These are phyloP conservation scores for Globodera ellingtonae DNA, from an alignment of 1,140 invertebrate genomes.

Conservation along the genomic window DNA sequence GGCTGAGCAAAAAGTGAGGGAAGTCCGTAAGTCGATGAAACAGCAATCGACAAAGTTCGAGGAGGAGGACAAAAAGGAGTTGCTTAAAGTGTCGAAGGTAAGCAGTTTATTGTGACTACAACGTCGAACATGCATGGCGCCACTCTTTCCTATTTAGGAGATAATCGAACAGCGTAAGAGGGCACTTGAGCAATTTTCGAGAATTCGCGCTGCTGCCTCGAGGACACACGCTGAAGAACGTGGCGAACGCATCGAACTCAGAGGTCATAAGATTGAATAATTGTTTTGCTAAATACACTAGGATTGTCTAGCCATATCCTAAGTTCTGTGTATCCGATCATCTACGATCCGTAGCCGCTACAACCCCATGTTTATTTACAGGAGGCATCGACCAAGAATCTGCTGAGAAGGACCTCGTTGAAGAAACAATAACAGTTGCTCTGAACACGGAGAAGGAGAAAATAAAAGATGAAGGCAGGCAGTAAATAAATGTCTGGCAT, in stretches of 20 bases:
- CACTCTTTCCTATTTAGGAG: conserved; percentile 69
- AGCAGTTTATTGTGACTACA: background rate
- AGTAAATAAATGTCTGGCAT: background rate
- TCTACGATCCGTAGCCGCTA: no score
- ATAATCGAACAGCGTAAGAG: conserved; percentile 87
- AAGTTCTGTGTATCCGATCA: no score
- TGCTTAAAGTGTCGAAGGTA: conserved; percentile 86
- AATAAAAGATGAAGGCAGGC: conserved; percentile 44
- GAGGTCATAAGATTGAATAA: conserved; percentile 67
- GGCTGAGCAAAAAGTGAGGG: conserved; percentile 74
- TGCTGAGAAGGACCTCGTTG: conserved; percentile 51
- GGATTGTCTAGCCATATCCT: no score
- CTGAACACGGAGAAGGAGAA: conserved; percentile 54
- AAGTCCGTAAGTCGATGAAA: conserved; percentile 97
- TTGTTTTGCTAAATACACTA: conserved; percentile 1
- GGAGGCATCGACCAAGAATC: conserved; percentile 43
- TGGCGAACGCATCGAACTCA: conserved; percentile 77
- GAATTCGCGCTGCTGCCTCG: conserved; percentile 71
- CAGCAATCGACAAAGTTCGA: conserved; percentile 95
- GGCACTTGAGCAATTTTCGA: conserved; percentile 83
- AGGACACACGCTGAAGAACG: conserved; percentile 78
- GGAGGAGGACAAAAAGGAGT: conserved; percentile 87
- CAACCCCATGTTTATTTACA: conserved; percentile 16
- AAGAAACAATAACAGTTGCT: conserved; percentile 57
- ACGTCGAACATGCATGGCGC: background rate